Base-by-base conservation (phyloP, 2,113 vertebrate genomes). In the Trogon surrucura region DNA sequence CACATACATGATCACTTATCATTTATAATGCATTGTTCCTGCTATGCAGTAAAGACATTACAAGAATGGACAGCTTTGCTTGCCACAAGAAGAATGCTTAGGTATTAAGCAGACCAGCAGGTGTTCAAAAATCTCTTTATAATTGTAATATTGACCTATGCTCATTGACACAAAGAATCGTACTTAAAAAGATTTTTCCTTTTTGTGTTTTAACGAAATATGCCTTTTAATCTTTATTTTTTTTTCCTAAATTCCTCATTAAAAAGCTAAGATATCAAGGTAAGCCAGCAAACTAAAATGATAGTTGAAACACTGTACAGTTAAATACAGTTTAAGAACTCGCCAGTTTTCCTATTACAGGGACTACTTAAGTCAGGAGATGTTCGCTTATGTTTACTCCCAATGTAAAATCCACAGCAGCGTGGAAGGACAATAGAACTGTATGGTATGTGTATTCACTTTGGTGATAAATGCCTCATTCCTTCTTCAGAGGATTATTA, bases 401-500 rank as follows among this genome's bases (percentile, higher is more conserved):
- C 23, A 8, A 48, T 95, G 89, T 95, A 94, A 95, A 96, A 96
- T 95, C 86, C 70, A 92, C 79, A 88, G 61, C 75, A 94, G 58
- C 58, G 57, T 23, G 32, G 66, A 92, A 95, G 88, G 95, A 98
- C 97, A 98, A 97, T 96, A 97, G 97, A 97, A 95, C 94, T 93
- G 83, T 91, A 93, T 91, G 86, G 78, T 97, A 85, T 97, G 88
- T 97, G 89, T 97, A 97, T 98, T 97, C 97, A 95, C 97, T 98
- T 97, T 97, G 96, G 97, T 98, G 97, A 98, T 97, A 97, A 98
- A 98, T 97, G 97, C 95, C 96, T 97, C 89, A 48, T 94, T 97
- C 89, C 82, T 98, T 96, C 97, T 98, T 98, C 95, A 95, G 97
- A 98, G 97, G 96, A 98, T 98, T 98, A 98, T 98, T 98, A 98